These are phyloP conservation scores for Apodemia zela DNA, from an alignment of 2,888 invertebrate genomes.

Conservation along the genomic window DNA sequence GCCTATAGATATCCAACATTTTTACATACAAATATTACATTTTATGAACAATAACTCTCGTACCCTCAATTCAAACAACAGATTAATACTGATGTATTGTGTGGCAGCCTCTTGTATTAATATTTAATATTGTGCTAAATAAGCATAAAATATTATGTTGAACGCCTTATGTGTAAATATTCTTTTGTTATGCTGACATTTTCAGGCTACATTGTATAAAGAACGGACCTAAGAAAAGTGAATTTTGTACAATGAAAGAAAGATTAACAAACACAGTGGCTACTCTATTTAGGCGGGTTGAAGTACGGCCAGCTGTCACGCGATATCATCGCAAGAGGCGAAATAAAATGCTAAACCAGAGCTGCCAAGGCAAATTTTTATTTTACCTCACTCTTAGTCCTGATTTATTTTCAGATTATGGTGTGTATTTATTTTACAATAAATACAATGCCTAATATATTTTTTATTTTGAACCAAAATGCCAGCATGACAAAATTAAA, in stretches of 20 bases:
- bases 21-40: background rate
- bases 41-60: background rate
- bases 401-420: background rate
- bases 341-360: conserved; percentile 18
- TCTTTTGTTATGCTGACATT: conserved; percentile 30
- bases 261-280: conserved; percentile 70
- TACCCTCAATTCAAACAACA: conserved; percentile 3
- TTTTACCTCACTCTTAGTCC: background rate
- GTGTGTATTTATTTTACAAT: no score
- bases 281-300: conserved; percentile 59
- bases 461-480: no score
- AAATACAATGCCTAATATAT: no score
- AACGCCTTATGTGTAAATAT: conserved; percentile 29
- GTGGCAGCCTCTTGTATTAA: conserved; percentile 19
- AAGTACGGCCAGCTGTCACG: conserved; percentile 61
- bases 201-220: conserved; percentile 25
- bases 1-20: no score
- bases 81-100: conserved; percentile 1
- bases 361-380: conserved; percentile 3
- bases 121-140: conserved; percentile 26
- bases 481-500: no score
- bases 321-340: conserved; percentile 41
- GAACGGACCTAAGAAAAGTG: conserved; percentile 31
- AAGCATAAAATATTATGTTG: conserved; percentile 29
- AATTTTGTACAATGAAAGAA: conserved; percentile 65